Evolutionary conservation across 2,113 vertebrate species (phyloP), one percentile per base, ranked within the genome.

Genomic region (Poeciliopsis occidentalis): DNA sequence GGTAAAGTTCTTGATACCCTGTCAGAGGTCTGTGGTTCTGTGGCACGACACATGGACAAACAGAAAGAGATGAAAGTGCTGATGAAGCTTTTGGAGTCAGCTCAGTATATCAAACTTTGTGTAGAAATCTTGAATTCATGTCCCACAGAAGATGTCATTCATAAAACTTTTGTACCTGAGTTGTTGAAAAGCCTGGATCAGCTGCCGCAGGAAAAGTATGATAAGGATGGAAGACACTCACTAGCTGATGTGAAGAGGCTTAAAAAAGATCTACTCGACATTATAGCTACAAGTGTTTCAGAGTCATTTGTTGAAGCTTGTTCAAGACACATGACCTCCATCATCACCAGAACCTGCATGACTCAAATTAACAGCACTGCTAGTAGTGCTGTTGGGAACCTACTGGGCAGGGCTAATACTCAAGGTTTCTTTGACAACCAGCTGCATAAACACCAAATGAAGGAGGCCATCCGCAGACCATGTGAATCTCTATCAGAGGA

Each of bases 361-460:
- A 60, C 6, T 15, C 0, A 60, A 61, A 66, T 78, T 19, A 78
- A 61, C 69, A 0, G 22, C 0, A 51, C 1, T 27, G 76, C 2
- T 1, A 51, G 69, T 11, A 4, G 0, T 1, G 29, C n/a, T 24
- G 76, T 78, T 19, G 0, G 63, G 15, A 78, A 78, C 12, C 1
- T 78, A 8, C 32, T 78, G 8, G 63, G 63, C 10, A 66, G 76
- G 17, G 29, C 27, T 26, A 17, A 71, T 62, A 71, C 68, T 27
- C 27, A 78, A n/a, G 60, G 51, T 32, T 78, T 78, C 27, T 71
- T 78, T 17, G 2, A 66, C 3, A 66, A 3, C 22, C 76, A 78
- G 24, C 8, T 15, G 61, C 44, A 78, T 32, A 78, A 78, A 29
- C 34, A 78, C 29, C 24, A 47, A 4, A 60, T 78, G 27, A 78